phyloP scores from a whole-genome alignment of 2,888 invertebrate species.

The Heteropelma amictum region DNA sequence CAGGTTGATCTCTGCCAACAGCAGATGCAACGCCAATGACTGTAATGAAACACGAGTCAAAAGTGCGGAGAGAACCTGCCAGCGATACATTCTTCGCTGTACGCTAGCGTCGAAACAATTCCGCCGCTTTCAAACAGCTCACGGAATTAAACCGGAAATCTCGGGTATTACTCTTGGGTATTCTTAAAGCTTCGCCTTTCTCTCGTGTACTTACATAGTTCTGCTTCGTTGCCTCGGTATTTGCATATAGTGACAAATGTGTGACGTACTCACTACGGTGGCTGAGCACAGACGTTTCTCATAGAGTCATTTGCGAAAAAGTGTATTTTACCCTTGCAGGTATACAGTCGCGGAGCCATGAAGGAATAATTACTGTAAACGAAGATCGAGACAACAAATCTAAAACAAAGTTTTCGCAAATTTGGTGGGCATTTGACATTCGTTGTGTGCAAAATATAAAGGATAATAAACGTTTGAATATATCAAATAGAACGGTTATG shows the following conservation, averaged over 20 bases:
- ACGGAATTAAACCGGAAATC: slow-evolving; percentile 50
- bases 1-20: slow-evolving; percentile 2
- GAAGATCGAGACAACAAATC: too few relatives aligned
- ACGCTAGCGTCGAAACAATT: slow-evolving; percentile 26
- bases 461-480: too few relatives aligned
- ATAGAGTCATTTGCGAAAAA: too few relatives aligned
- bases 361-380: too few relatives aligned
- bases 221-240: background rate
- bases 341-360: too few relatives aligned
- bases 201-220: background rate
- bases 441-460: too few relatives aligned
- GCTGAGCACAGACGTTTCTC: slow-evolving; percentile 1
- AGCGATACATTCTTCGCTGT: slow-evolving; percentile 4
- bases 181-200: slow-evolving; percentile 44
- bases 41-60: background rate
- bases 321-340: too few relatives aligned
- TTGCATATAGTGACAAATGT: slow-evolving; percentile 1
- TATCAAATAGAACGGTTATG: too few relatives aligned
- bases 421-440: too few relatives aligned
- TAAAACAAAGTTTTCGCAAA: too few relatives aligned
- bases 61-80: slow-evolving; percentile 6
- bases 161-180: slow-evolving; percentile 41
- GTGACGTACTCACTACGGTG: background rate
- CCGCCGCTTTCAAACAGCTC: slow-evolving; percentile 45
- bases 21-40: slow-evolving; percentile 20